Conservation (phyloP, 92 coral and sea anemone species). For the Zoanthus sansibaricus region DNA sequence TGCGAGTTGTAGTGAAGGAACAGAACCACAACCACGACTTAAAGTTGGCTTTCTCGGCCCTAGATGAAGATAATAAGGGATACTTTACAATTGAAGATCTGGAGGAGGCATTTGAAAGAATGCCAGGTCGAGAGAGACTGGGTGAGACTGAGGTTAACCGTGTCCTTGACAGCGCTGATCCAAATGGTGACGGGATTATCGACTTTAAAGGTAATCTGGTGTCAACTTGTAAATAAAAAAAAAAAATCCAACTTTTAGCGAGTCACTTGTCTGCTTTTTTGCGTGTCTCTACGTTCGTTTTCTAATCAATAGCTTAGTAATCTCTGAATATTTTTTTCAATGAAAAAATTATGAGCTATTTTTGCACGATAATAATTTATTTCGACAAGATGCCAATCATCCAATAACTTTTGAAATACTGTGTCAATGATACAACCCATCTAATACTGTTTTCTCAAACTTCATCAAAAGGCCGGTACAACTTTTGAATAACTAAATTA, state of each 20-base stretch:
- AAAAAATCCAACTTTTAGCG: neutral
- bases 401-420: too few species aligned
- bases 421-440: too few species aligned
- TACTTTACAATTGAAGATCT: conserved; percentile 7
- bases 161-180: neutral
- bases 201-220: neutral
- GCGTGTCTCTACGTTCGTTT: too few species aligned
- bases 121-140: conserved; percentile 15
- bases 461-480: too few species aligned
- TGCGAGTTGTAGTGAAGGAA: conserved; percentile 18
- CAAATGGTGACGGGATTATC: conserved; percentile 17
- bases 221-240: neutral
- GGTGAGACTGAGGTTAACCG: neutral
- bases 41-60: conserved; percentile 9
- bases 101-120: conserved; percentile 15
- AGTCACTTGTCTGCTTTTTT: neutral
- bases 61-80: neutral
- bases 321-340: too few species aligned
- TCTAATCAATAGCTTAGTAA: too few species aligned
- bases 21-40: conserved; percentile 6
- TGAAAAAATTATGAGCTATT: too few species aligned
- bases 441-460: too few species aligned
- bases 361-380: too few species aligned
- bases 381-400: too few species aligned
- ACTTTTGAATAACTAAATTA: too few species aligned